Evolutionary conservation across 1,140 invertebrate species (phyloP), one percentile per base, ranked within the genome.

Genomic region (Dendrolimus kikuchii): DNA sequence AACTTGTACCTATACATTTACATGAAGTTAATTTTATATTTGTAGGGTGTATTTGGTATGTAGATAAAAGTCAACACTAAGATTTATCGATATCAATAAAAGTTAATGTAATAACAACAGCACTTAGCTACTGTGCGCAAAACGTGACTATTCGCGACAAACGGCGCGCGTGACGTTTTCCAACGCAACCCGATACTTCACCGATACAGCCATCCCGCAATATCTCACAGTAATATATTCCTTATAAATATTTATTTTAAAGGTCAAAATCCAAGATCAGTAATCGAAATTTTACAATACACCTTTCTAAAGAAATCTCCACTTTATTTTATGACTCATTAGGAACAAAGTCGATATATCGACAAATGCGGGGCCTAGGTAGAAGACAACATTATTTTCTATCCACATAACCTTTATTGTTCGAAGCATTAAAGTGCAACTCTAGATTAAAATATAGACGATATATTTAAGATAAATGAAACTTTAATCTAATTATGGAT

Each of bases 61-160:
- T 23, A 23, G 1, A 23, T 23, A 23, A 23, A 23, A 23, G 23
- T 23, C 23, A 23, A 23, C 3, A 23, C 3, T 2, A 23, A 23
- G 23, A 23, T 23, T 23, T 23, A 23, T 23, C 23, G 23, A 23
- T 60, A 49, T 66, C 51, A 57, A 64, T 66, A 41, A 59, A 55
- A 52, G 59, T 55, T 49, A 57, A 53, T 51, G 10, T 48, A 40
- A 44, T 46, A 51, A 57, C 60, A 50, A 53, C 74, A 66, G 52
- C 65, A 64, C 76, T 74, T 46, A 38, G 77, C 81, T 80, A 81
- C 80, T 69, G 80, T 74, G 64, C 59, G 59, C 57, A 60, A 65
- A 83, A 72, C 78, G 78, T 81, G 80, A 83, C 78, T 65, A 63
- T 55, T 55, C 64, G 77, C 75, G 73, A 80, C 72, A 77, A 76